A percentile compares a stretch with the other conserved stretches of the same genome.
These are phyloP conservation scores for Hirtodrosophila cameraria DNA, from an alignment of 2,888 invertebrate genomes.

Conservation along the genomic window DNA sequence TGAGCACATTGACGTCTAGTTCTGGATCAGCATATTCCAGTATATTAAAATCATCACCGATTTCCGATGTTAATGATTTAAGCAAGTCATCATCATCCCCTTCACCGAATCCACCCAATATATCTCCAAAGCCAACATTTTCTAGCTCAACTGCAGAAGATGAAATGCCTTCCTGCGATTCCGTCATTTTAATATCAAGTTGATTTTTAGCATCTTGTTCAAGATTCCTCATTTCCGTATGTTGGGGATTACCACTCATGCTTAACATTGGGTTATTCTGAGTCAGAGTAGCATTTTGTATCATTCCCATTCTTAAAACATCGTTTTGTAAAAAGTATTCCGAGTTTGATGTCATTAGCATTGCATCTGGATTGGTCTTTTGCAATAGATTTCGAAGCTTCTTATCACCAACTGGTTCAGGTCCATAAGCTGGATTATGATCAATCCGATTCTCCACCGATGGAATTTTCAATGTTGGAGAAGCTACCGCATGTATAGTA, in stretches of 20 bases:
- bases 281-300: constrained; percentile 54
- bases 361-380: constrained; percentile 59
- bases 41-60: constrained; percentile 97
- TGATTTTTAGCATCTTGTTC: constrained; percentile 61
- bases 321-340: constrained; percentile 62
- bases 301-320: constrained; percentile 55
- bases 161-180: constrained; percentile 85
- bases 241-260: constrained; percentile 59
- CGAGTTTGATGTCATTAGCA: constrained; percentile 55
- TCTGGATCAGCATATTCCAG: constrained; percentile 98
- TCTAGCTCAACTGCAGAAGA: constrained; percentile 66
- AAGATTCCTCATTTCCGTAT: constrained; percentile 52
- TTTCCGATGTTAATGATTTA: constrained; percentile 89
- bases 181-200: constrained; percentile 83
- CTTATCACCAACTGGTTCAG: constrained; percentile 57
- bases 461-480: constrained; percentile 49
- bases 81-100: constrained; percentile 95
- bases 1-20: constrained; percentile 93
- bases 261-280: constrained; percentile 74
- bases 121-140: constrained; percentile 89
- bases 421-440: constrained; percentile 44
- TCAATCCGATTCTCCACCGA: constrained; percentile 54
- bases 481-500: constrained; percentile 16
- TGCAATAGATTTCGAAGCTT: constrained; percentile 65
- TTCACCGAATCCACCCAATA: constrained; percentile 92